Evolutionary conservation across 1,140 invertebrate genomes (phyloP).

Genomic region (Scaptodrosophila lebanonensis): DNA sequence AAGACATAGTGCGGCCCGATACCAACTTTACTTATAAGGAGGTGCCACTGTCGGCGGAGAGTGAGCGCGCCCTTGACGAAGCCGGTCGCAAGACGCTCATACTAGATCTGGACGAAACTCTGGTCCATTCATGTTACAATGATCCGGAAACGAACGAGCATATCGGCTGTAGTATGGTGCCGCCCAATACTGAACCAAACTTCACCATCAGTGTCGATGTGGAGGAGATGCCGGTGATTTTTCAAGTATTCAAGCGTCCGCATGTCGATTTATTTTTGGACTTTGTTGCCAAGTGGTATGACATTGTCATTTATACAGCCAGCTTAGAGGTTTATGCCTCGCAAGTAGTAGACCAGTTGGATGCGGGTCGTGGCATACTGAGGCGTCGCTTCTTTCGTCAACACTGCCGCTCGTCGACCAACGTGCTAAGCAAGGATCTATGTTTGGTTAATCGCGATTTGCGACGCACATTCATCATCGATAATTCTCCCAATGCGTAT

Average conservation of each 20-base stretch:
- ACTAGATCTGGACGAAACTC: slow-evolving; percentile 54
- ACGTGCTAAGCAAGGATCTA: slow-evolving; percentile 38
- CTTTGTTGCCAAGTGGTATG: slow-evolving; percentile 48
- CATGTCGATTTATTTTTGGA: slow-evolving; percentile 45
- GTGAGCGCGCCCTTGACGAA: not conserved
- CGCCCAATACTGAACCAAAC: slow-evolving; percentile 35
- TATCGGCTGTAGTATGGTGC: slow-evolving; percentile 32
- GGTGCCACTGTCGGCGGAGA: slow-evolving; percentile 7
- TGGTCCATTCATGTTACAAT: slow-evolving; percentile 54
- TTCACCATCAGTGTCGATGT: slow-evolving; percentile 3
- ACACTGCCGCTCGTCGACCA: slow-evolving; percentile 24
- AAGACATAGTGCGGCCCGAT: not conserved
- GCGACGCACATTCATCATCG: slow-evolving; percentile 35
- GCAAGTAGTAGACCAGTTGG: slow-evolving; percentile 39
- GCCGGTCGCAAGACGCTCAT: slow-evolving; percentile 35
- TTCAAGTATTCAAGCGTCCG: slow-evolving; percentile 49
- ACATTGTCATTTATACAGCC: slow-evolving; percentile 55
- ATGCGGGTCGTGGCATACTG: slow-evolving; percentile 36
- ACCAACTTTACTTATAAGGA: slow-evolving; percentile 14
- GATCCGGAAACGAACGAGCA: slow-evolving; percentile 35
- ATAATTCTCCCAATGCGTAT: slow-evolving; percentile 52
- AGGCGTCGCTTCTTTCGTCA: slow-evolving; percentile 44
- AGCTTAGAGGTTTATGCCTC: slow-evolving; percentile 49
- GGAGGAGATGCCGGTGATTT: slow-evolving; percentile 8
- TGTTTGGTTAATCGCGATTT: slow-evolving; percentile 29